Conservation (phyloP, 1,140 invertebrate species). For the Drosophila grimshawi region DNA sequence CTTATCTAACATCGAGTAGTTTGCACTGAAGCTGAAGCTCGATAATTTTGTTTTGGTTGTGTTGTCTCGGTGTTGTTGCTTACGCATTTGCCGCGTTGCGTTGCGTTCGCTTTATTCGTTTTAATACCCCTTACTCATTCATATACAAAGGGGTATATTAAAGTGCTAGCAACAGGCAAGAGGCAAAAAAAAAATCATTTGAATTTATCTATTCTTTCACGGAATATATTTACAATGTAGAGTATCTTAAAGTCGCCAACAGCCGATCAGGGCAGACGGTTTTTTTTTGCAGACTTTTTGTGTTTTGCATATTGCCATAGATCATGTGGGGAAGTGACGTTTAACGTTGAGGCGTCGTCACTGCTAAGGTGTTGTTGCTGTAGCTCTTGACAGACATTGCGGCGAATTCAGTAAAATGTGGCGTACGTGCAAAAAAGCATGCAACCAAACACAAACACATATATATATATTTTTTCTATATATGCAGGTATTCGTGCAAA, state of each 20-base stretch:
- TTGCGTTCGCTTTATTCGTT: constrained; percentile 4
- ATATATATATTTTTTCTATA: constrained; percentile 7
- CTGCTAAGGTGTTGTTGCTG: constrained; percentile 2
- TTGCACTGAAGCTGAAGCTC: constrained; percentile 20
- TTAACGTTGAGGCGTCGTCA: neutral
- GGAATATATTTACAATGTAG: no score
- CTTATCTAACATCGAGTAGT: constrained; percentile 38
- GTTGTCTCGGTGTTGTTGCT: constrained; percentile 8
- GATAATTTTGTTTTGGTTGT: constrained; percentile 7
- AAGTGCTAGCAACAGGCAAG: no score
- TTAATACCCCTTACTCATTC: neutral
- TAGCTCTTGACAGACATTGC: constrained; percentile 39
- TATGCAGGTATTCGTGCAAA: constrained; percentile 29
- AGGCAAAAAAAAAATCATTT: no score
- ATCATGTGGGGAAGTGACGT: constrained; percentile 32
- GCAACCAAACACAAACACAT: constrained; percentile 67
- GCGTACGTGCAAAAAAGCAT: constrained; percentile 84
- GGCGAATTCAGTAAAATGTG: constrained; percentile 58
- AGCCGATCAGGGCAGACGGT: no score
- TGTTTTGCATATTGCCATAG: constrained; percentile 42
- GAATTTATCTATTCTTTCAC: no score
- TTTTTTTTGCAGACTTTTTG: constrained; percentile 12
- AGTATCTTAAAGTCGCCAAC: no score
- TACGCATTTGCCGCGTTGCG: constrained; percentile 19
- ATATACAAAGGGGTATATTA: neutral